Evolutionary conservation across 2,888 invertebrate genomes (phyloP).

Genomic region (Phrixothrix hirtus): DNA sequence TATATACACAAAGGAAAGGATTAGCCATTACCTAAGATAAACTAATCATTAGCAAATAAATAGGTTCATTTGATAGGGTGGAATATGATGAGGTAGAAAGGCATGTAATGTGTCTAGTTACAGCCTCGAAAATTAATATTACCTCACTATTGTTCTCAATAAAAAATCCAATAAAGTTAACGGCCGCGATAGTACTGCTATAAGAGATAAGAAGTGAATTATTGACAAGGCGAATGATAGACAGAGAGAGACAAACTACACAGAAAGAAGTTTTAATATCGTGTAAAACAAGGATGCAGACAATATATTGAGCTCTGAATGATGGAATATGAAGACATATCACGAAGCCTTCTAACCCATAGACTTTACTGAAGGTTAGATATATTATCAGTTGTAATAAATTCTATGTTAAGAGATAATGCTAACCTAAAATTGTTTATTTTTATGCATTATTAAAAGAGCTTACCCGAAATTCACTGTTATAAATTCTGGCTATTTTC

Average conservation of each 20-base stretch:
- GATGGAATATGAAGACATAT: conserved; percentile 27
- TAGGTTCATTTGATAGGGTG: no score
- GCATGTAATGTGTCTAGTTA: conserved; percentile 1
- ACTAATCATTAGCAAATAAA: no score
- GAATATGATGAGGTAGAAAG: no score
- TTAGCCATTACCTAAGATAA: no score
- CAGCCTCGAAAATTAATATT: conserved; percentile 18
- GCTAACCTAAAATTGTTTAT: no score
- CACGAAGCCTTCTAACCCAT: conserved; percentile 16
- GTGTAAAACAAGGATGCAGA: conserved; percentile 20
- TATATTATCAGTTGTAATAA: neutral
- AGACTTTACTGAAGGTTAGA: conserved; percentile 13
- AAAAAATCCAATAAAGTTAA: conserved; percentile 26
- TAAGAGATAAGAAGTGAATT: conserved; percentile 23
- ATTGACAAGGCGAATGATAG: conserved; percentile 23
- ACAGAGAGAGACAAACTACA: conserved; percentile 11
- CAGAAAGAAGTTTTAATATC: conserved; percentile 12
- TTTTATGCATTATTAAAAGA: no score
- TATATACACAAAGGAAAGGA: no score
- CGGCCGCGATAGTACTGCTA: conserved; percentile 16
- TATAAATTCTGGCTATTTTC: no score
- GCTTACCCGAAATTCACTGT: no score
- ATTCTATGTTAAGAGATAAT: no score
- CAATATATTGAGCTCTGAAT: conserved; percentile 21
- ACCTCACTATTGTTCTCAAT: conserved; percentile 23